Conservation (phyloP, 2,888 invertebrate genomes). For the Nomada hirtipes region DNA sequence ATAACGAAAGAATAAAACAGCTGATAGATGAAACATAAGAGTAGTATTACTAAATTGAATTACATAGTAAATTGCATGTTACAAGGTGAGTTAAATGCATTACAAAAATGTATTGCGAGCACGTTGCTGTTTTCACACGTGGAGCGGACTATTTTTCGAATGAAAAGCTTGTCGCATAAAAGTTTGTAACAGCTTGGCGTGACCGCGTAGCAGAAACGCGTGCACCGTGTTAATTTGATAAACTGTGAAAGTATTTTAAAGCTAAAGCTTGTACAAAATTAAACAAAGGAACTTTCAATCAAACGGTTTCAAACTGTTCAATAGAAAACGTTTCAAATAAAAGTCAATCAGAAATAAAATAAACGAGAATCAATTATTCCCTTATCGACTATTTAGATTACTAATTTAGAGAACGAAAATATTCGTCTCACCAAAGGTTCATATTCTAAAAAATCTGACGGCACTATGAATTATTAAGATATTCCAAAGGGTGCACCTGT, state of each 20-base stretch:
- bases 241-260: conserved; percentile 26
- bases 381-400: not conserved
- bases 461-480: not conserved
- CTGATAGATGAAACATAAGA: too few species aligned
- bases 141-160: conserved; percentile 6
- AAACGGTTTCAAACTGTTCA: not conserved
- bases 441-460: too few species aligned
- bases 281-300: conserved; percentile 10
- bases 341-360: too few species aligned
- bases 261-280: conserved; percentile 4
- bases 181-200: conserved; percentile 11
- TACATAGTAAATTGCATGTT: not conserved
- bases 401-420: not conserved
- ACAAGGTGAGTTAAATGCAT: too few species aligned
- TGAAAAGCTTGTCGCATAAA: conserved; percentile 16
- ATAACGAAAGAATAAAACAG: too few species aligned
- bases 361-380: not conserved
- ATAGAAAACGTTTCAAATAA: not conserved
- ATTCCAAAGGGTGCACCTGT: too few species aligned
- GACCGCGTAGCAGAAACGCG: conserved; percentile 19
- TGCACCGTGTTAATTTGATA: conserved; percentile 6
- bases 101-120: not conserved
- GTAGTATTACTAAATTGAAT: too few species aligned
- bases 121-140: not conserved
- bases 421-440: not conserved